Conservation (phyloP, 2,888 invertebrate species). For the Amiota mariae region DNA sequence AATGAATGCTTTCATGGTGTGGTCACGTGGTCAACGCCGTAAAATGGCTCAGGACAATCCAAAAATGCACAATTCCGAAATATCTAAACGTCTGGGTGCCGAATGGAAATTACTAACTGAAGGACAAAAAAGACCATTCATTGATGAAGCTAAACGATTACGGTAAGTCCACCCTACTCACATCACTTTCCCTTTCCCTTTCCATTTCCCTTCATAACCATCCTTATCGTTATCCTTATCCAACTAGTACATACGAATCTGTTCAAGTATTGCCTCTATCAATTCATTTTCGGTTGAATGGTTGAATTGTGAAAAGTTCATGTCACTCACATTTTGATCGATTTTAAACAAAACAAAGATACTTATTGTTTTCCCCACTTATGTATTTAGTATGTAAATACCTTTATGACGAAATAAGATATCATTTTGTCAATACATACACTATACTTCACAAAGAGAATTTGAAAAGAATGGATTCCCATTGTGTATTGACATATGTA, state of each 20-base stretch:
- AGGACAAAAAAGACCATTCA: slow-evolving; percentile 92
- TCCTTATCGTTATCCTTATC: no score
- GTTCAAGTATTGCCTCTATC: no score
- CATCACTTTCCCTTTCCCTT: no score
- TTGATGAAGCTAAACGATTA: slow-evolving; percentile 94
- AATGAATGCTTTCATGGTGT: slow-evolving; percentile 98
- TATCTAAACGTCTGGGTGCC: slow-evolving; percentile 90
- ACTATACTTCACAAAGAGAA: not conserved
- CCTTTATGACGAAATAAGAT: no score
- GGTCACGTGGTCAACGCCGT: slow-evolving; percentile 93
- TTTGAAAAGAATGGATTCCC: not conserved
- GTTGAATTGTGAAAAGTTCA: slow-evolving; percentile 47
- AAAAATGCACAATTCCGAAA: slow-evolving; percentile 92
- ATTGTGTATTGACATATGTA: not conserved
- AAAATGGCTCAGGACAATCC: slow-evolving; percentile 97
- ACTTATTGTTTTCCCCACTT: slow-evolving; percentile 51
- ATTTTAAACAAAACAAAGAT: slow-evolving; percentile 63
- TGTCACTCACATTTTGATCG: slow-evolving; percentile 55
- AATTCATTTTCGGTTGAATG: no score
- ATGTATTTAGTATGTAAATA: not conserved
- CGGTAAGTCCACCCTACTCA: slow-evolving; percentile 75
- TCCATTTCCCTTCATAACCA: no score
- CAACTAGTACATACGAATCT: no score
- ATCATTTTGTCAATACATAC: no score
- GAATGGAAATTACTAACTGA: slow-evolving; percentile 95